These are phyloP conservation scores for Monoplex corrugatus DNA, from an alignment of 2,888 invertebrate genomes.

Conservation along the genomic window DNA sequence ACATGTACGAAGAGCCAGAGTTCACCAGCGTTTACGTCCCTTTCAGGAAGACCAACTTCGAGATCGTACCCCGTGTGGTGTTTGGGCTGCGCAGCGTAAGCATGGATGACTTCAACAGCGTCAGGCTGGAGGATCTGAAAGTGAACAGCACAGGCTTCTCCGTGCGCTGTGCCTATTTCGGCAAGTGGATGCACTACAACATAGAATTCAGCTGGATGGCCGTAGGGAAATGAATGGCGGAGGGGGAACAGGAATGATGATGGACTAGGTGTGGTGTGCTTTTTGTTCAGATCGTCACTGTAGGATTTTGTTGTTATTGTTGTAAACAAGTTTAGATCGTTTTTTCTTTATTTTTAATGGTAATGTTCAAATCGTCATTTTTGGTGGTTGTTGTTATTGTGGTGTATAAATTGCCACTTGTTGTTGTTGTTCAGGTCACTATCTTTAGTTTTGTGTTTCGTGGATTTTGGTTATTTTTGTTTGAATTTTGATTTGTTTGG, in stretches of 20 bases:
- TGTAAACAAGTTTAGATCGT: background rate
- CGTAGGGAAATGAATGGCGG: background rate
- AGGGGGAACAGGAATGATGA: too few species aligned
- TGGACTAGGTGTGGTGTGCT: background rate
- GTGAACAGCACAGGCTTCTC: conserved; percentile 33
- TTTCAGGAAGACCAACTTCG: conserved; percentile 42
- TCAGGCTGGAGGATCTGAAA: conserved; percentile 37
- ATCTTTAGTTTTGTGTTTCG: too few species aligned
- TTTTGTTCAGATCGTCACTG: background rate
- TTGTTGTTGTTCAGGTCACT: too few species aligned
- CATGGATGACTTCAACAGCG: conserved; percentile 31
- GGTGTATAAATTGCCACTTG: too few species aligned
- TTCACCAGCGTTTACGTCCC: conserved; percentile 16
- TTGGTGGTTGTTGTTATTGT: too few species aligned
- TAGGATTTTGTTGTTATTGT: too few species aligned
- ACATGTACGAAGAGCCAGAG: conserved; percentile 26
- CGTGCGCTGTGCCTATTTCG: conserved; percentile 36
- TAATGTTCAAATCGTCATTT: too few species aligned
- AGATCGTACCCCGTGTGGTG: conserved; percentile 11
- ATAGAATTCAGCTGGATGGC: conserved; percentile 45
- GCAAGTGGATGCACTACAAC: conserved; percentile 36
- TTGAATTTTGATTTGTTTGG: too few species aligned
- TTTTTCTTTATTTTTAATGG: background rate
- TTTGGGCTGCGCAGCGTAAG: conserved; percentile 27
- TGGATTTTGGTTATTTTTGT: too few species aligned